These are phyloP conservation scores for Gasterosteus nipponicus DNA, from an alignment of 2,113 vertebrate species.

Conservation along the genomic window DNA sequence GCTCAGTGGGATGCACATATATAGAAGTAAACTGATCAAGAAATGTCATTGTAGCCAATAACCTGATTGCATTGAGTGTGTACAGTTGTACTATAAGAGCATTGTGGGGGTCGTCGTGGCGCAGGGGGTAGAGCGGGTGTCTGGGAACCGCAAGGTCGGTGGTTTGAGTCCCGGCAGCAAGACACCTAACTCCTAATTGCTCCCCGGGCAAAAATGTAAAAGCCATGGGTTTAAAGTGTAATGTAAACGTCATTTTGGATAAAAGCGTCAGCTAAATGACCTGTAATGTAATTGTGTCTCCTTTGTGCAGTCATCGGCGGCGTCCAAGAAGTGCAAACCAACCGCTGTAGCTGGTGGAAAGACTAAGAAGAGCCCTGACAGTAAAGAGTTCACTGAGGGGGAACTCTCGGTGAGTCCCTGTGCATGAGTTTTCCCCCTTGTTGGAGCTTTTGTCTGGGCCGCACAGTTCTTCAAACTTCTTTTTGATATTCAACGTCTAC, in stretches of 20 bases:
- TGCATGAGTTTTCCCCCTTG: not conserved
- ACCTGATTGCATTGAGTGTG: not conserved
- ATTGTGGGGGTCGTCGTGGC: not conserved
- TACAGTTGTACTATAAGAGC: not conserved
- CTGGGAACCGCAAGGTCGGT: no score
- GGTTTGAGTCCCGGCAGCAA: no score
- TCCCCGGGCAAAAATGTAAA: no score
- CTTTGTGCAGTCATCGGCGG: conserved; percentile 81
- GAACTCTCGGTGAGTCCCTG: conserved; percentile 89
- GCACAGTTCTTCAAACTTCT: not conserved
- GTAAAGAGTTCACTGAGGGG: conserved; percentile 87
- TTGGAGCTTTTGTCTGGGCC: not conserved
- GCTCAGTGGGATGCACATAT: not conserved
- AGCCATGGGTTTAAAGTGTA: no score
- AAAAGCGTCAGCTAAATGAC: no score
- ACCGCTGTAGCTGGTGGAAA: conserved; percentile 81
- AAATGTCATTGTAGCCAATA: not conserved
- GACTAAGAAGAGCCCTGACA: conserved; percentile 86
- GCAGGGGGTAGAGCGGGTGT: no score
- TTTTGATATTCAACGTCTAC: not conserved
- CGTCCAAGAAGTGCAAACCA: conserved; percentile 89
- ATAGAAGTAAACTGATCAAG: not conserved
- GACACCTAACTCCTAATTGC: no score
- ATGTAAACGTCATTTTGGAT: no score
- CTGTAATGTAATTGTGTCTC: not conserved